Base-by-base conservation (phyloP, 1,140 invertebrate species). In the Amphibalanus amphitrite region DNA sequence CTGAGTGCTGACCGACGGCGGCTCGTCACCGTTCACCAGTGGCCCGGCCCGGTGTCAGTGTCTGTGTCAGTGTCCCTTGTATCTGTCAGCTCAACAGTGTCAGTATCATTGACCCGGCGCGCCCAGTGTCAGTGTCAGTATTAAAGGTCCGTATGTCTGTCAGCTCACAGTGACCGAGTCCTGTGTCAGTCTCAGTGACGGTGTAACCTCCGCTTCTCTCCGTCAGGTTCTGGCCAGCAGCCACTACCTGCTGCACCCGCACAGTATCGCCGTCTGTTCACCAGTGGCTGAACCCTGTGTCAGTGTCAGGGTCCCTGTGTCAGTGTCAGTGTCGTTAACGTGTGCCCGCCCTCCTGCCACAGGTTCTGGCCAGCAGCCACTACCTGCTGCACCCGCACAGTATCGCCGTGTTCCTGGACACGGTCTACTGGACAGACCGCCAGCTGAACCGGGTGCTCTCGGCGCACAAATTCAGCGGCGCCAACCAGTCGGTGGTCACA, bases 381-480 rank as follows among this genome's bases (percentile, higher is more conserved):
- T 97, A 97, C 77, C 81, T 97, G 0, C 80, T 96, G 0, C 96
- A 98, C 83, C 95, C 96, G 0, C 95, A 98, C 82, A 96, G 93
- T 0, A 80, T 99, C 13, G 93, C 95, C 26, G 80, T 87, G 70
- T 78, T 77, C 78, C 85, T 86, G 80, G 95, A 98, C 76, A 90
- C 89, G 0, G 82, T 98, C 70, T 98, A 95, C 78, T 99, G 96
- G 95, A 97, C 94, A 0, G 96, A 98, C 79, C 83, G 94, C 8
- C 93, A 95, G 75, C 81, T 96, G 1, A 96, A 95, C 76, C 82
- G 93, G 59, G 79, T 85, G 26, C 30, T 75, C 28, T 77, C 73
- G 28, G 91, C 92, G 0, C 89, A 95, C 78, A 97, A 97, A 79
- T 97, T 91, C 79, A 86, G 86, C 73, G 95, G 93, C 3, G 83